phyloP scores from a whole-genome alignment of 2,113 vertebrate species.

The Mus spicilegus region DNA sequence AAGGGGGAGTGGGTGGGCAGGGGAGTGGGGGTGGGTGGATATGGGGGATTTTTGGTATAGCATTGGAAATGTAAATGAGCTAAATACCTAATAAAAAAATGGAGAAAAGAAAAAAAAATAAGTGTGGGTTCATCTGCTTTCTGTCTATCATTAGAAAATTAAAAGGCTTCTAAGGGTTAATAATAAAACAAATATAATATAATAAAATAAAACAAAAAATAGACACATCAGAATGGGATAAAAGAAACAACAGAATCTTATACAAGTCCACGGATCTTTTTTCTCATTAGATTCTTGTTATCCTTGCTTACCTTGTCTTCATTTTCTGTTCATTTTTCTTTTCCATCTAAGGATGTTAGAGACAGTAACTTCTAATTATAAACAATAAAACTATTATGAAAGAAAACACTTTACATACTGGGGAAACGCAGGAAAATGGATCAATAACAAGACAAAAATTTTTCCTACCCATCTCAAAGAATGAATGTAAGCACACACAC shows the following conservation, averaged over 20 bases:
- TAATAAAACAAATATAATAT: not conserved
- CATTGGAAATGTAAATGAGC: too few relatives aligned
- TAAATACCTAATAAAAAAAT: too few relatives aligned
- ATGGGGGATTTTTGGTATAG: too few relatives aligned
- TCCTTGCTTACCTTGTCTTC: not conserved
- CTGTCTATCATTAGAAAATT: not conserved
- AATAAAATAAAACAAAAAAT: not conserved
- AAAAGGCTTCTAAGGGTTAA: not conserved
- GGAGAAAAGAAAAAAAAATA: too few relatives aligned
- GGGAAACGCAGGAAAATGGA: not conserved
- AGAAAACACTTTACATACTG: not conserved
- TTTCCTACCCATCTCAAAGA: not conserved
- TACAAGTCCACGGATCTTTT: not conserved
- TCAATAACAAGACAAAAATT: not conserved
- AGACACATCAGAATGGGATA: not conserved
- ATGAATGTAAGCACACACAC: not conserved
- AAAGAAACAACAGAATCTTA: not conserved
- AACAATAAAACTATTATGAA: not conserved
- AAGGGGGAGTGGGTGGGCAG: too few relatives aligned
- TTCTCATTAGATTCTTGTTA: not conserved
- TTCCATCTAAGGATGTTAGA: not conserved
- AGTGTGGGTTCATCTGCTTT: not conserved
- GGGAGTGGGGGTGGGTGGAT: too few relatives aligned
- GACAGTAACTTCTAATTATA: slow-evolving; percentile 2
- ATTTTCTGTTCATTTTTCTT: slow-evolving; percentile 20